Percentiles rank a stretch among this genome's conserved stretches.
Conservation (phyloP, 2,797 vertebrate genomes). For the Argentina silus region DNA sequence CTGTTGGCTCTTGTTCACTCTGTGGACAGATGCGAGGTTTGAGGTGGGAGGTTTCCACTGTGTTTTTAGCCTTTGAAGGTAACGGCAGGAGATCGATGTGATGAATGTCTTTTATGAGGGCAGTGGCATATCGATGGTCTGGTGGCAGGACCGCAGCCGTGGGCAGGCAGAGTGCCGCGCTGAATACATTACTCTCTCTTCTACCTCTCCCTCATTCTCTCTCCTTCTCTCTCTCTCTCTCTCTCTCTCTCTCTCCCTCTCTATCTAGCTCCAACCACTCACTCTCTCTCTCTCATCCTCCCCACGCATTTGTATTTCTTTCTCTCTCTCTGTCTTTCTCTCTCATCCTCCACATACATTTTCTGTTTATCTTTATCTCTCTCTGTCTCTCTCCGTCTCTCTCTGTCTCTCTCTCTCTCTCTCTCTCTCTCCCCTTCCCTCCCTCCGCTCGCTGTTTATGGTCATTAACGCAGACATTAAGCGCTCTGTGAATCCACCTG, state of each 20-base stretch:
- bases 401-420: slow-evolving; percentile 30
- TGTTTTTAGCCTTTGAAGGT: slow-evolving; percentile 72
- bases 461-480: slow-evolving; percentile 74
- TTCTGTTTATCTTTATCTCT: neutral
- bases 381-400: neutral
- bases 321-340: neutral
- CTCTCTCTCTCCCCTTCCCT: neutral
- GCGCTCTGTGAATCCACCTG: slow-evolving; percentile 61
- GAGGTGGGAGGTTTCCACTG: slow-evolving; percentile 47
- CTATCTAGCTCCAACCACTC: neutral
- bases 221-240: slow-evolving; percentile 6
- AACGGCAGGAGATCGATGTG: slow-evolving; percentile 76
- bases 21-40: slow-evolving; percentile 47
- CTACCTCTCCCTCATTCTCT: neutral
- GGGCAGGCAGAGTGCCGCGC: slow-evolving; percentile 52
- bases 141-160: slow-evolving; percentile 58
- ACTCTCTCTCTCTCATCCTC: neutral
- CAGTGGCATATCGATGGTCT: slow-evolving; percentile 61
- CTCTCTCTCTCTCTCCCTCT: neutral
- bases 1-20: slow-evolving; percentile 42
- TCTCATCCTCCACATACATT: neutral
- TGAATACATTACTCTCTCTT: slow-evolving; percentile 58
- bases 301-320: neutral
- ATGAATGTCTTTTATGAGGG: slow-evolving; percentile 73
- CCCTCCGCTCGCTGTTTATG: slow-evolving; percentile 56